These are phyloP conservation scores for Apodemia hepburni DNA, from an alignment of 2,888 invertebrate genomes.

Conservation along the genomic window DNA sequence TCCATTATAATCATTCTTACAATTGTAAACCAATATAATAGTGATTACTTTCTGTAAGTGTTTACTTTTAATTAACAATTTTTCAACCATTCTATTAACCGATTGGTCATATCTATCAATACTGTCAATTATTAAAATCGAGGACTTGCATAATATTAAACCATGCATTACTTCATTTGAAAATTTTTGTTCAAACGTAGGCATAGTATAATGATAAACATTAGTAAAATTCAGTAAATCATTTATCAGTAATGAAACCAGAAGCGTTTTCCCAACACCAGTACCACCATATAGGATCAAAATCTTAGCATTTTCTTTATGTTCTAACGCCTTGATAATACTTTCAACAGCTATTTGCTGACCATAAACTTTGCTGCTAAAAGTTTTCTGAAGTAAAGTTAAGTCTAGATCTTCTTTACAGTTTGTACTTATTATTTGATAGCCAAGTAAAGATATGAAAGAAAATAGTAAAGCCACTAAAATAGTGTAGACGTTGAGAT, in stretches of 20 bases:
- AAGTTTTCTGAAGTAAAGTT: slow-evolving; percentile 36
- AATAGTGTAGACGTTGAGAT: neutral
- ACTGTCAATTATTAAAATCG: slow-evolving; percentile 60
- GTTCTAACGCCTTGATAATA: slow-evolving; percentile 45
- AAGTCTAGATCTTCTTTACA: slow-evolving; percentile 49
- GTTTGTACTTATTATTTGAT: slow-evolving; percentile 39
- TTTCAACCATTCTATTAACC: slow-evolving; percentile 41
- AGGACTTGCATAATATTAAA: slow-evolving; percentile 51
- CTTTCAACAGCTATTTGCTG: slow-evolving; percentile 48
- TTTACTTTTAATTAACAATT: slow-evolving; percentile 51
- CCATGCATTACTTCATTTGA: slow-evolving; percentile 55
- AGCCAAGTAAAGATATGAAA: slow-evolving; percentile 41
- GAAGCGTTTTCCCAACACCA: slow-evolving; percentile 67
- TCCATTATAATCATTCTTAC: slow-evolving; percentile 40
- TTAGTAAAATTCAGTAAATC: slow-evolving; percentile 49
- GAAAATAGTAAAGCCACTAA: slow-evolving; percentile 31
- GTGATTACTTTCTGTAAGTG: slow-evolving; percentile 49
- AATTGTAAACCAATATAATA: slow-evolving; percentile 60
- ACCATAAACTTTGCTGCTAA: slow-evolving; percentile 52
- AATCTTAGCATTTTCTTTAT: slow-evolving; percentile 46
- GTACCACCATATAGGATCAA: slow-evolving; percentile 65
- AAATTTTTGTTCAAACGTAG: slow-evolving; percentile 52
- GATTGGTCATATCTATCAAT: slow-evolving; percentile 39
- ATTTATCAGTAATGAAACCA: slow-evolving; percentile 52
- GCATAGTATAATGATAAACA: slow-evolving; percentile 66